Conservation (phyloP, 1,140 invertebrate species). For the Adoxophyes honmai region DNA sequence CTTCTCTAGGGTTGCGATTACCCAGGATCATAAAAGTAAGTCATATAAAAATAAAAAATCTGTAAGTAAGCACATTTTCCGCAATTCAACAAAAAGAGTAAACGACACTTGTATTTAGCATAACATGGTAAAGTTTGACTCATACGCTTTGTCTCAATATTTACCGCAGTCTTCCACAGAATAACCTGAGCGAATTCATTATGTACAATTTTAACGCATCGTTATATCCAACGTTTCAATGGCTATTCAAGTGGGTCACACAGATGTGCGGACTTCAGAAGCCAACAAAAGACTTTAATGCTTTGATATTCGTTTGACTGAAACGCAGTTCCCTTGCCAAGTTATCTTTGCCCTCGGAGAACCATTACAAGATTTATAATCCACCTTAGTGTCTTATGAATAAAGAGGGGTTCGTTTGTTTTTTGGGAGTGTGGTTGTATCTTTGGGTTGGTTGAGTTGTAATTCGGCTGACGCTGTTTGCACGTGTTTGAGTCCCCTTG, state of each 20-base stretch:
- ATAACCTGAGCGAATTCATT: constrained; percentile 9
- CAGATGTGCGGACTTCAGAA: constrained; percentile 55
- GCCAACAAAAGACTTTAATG: constrained; percentile 60
- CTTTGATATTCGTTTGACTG: constrained; percentile 45
- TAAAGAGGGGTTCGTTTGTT: constrained; percentile 14
- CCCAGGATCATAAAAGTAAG: too few relatives aligned
- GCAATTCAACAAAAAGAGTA: too few relatives aligned
- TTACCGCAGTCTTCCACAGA: neutral
- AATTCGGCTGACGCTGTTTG: constrained; percentile 3
- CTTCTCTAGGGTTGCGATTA: too few relatives aligned
- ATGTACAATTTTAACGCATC: constrained; percentile 21
- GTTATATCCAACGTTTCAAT: constrained; percentile 44
- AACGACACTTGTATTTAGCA: too few relatives aligned
- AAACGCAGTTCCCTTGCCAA: constrained; percentile 53
- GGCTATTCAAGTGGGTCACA: constrained; percentile 63
- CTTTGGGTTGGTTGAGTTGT: neutral
- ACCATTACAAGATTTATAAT: neutral
- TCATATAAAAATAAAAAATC: too few relatives aligned
- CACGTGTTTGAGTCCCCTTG: constrained; percentile 4
- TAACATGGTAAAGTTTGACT: too few relatives aligned
- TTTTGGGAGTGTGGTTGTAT: neutral
- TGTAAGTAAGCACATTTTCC: too few relatives aligned
- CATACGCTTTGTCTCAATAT: too few relatives aligned
- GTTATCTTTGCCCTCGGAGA: constrained; percentile 18
- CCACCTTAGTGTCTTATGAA: constrained; percentile 18